Conservation (phyloP, 2,113 vertebrate species). For the Eclectus roratus region DNA sequence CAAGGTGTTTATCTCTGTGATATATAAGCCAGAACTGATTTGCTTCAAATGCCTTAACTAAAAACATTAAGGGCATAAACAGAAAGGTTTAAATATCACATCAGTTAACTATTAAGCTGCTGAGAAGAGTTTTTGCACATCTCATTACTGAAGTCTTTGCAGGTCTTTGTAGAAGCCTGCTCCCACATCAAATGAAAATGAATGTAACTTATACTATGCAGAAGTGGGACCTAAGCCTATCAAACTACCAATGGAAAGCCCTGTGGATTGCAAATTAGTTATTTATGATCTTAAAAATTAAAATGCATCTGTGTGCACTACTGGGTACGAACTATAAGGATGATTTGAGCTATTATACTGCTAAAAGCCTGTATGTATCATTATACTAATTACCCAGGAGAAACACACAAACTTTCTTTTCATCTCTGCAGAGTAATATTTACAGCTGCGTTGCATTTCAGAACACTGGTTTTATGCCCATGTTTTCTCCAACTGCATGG, state of each 20-base stretch:
- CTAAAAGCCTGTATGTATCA: neutral
- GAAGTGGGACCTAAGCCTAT: neutral
- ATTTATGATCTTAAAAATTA: neutral
- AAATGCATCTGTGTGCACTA: neutral
- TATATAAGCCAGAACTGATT: neutral
- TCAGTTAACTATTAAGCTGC: neutral
- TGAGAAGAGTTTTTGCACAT: neutral
- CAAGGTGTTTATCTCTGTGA: neutral
- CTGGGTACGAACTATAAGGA: neutral
- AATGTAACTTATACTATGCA: neutral
- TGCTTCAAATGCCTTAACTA: neutral
- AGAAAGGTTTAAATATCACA: neutral
- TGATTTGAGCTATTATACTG: neutral
- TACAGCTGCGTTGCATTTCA: neutral
- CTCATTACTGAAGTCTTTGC: neutral
- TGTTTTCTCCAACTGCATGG: slow-evolving; percentile 12
- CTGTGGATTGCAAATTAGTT: neutral
- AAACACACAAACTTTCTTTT: slow-evolving; percentile 22
- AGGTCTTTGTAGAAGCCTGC: neutral
- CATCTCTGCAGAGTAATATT: slow-evolving; percentile 22
- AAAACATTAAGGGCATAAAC: neutral
- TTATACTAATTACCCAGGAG: slow-evolving; percentile 1
- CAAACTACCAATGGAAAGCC: neutral
- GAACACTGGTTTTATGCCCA: slow-evolving; percentile 19
- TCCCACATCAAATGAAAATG: neutral